phyloP scores from a whole-genome alignment of 1,140 invertebrate genomes.

The Paraescarpia echinospica region DNA sequence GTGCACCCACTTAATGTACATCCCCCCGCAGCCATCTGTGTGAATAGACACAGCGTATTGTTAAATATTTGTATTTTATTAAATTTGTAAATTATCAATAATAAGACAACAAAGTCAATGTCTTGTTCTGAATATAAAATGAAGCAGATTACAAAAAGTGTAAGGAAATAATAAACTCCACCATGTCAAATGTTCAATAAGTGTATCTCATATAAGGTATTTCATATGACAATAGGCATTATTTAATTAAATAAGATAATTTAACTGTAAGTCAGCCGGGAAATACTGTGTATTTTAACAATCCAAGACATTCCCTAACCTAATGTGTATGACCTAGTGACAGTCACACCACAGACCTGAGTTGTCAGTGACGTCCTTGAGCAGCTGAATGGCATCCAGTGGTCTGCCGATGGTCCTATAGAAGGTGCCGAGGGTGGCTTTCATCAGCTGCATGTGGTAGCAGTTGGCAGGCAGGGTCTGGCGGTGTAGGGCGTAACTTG shows the following conservation, averaged over 20 bases:
- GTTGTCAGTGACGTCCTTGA: constrained; percentile 36
- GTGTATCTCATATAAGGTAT: not conserved
- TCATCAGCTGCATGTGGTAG: constrained; percentile 42
- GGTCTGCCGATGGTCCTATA: constrained; percentile 46
- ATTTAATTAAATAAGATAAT: not conserved
- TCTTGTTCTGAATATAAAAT: not conserved
- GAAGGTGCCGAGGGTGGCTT: constrained; percentile 51
- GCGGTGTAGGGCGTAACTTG: constrained; percentile 43
- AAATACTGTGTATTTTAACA: not conserved
- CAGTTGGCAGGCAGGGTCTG: constrained; percentile 45
- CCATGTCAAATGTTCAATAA: no score
- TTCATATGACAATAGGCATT: not conserved
- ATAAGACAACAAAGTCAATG: not conserved
- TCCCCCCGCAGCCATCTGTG: constrained; percentile 41
- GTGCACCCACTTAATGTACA: constrained; percentile 52
- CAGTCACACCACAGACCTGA: not conserved
- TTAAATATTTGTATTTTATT: no score
- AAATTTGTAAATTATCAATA: no score
- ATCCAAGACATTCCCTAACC: not conserved
- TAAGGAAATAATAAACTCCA: no score
- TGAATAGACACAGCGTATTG: not conserved
- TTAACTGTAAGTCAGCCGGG: not conserved
- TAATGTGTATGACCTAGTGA: not conserved
- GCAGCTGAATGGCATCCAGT: constrained; percentile 43
- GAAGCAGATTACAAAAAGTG: no score